Percentiles rank a stretch among this genome's conserved stretches.
Conservation (phyloP, 2,888 invertebrate genomes). For the Drepana falcataria region DNA sequence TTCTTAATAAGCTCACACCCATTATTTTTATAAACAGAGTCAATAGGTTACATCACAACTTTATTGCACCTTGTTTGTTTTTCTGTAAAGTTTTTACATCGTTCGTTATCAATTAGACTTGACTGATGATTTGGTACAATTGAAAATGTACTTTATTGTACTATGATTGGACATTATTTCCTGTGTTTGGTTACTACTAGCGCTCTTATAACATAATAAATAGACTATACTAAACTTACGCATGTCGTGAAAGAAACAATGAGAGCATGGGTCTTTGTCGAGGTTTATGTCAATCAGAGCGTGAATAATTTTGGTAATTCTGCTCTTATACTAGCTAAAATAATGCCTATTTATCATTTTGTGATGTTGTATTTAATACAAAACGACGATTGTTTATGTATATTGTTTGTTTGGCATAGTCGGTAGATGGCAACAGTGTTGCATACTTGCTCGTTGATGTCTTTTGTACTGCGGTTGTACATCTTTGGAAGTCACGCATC, state of each 20-base stretch:
- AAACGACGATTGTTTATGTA: too few relatives aligned
- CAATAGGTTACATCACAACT: not conserved
- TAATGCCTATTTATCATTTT: not conserved
- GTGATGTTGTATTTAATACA: too few relatives aligned
- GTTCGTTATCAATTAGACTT: too few relatives aligned
- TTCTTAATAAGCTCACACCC: not conserved
- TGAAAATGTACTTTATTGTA: too few relatives aligned
- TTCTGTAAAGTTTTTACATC: not conserved
- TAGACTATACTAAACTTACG: constrained; percentile 1
- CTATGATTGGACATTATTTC: too few relatives aligned
- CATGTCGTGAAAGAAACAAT: constrained; percentile 18
- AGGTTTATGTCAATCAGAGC: constrained; percentile 25
- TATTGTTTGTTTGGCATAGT: not conserved
- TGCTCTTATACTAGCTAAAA: not conserved
- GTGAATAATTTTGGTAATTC: constrained; percentile 25
- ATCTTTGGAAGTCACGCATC: not conserved
- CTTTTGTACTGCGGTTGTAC: not conserved
- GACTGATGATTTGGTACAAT: too few relatives aligned
- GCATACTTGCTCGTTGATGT: not conserved
- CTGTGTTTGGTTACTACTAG: too few relatives aligned
- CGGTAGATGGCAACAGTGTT: not conserved
- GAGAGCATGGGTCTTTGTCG: constrained; percentile 15
- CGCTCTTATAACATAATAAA: not conserved
- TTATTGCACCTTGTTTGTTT: not conserved
- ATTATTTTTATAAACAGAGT: not conserved